These are phyloP conservation scores for Hippolais icterina DNA, from an alignment of 2,113 vertebrate genomes.

Conservation along the genomic window DNA sequence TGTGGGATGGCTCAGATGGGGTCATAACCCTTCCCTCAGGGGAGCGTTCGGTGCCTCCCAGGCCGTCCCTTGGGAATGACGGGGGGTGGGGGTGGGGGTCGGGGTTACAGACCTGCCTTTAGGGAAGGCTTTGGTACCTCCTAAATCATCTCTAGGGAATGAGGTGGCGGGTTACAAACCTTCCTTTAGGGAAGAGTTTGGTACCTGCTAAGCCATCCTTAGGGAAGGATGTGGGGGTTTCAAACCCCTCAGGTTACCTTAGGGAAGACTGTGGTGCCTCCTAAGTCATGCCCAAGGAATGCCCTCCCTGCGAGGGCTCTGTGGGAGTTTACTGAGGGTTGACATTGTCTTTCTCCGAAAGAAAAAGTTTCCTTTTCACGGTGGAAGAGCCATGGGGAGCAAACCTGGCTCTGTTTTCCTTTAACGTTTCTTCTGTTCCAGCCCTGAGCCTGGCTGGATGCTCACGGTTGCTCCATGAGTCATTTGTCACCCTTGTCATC, in stretches of 20 bases:
- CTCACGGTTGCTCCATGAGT: fast-evolving
- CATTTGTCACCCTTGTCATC: background rate
- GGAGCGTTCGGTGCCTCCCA: background rate
- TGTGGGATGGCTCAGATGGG: background rate
- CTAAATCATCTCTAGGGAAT: too few species aligned
- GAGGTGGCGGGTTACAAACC: background rate
- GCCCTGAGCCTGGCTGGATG: background rate
- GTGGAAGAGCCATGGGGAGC: too few species aligned
- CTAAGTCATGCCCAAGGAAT: fast-evolving
- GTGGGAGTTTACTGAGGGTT: fast-evolving
- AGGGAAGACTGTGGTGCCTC: background rate
- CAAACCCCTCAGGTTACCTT: too few species aligned
- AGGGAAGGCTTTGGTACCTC: fast-evolving
- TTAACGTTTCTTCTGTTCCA: fast-evolving
- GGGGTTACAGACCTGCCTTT: background rate
- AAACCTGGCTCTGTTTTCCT: background rate
- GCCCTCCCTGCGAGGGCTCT: too few species aligned
- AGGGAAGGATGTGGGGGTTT: background rate
- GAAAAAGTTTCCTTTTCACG: background rate
- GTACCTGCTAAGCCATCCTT: too few species aligned
- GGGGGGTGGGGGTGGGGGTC: background rate
- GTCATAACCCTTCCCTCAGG: background rate
- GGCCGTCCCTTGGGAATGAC: fast-evolving
- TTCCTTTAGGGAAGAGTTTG: background rate
- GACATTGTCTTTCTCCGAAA: fast-evolving